These are phyloP conservation scores for Rhagoletis pomonella DNA, from an alignment of 1,140 invertebrate genomes.

Conservation along the genomic window DNA sequence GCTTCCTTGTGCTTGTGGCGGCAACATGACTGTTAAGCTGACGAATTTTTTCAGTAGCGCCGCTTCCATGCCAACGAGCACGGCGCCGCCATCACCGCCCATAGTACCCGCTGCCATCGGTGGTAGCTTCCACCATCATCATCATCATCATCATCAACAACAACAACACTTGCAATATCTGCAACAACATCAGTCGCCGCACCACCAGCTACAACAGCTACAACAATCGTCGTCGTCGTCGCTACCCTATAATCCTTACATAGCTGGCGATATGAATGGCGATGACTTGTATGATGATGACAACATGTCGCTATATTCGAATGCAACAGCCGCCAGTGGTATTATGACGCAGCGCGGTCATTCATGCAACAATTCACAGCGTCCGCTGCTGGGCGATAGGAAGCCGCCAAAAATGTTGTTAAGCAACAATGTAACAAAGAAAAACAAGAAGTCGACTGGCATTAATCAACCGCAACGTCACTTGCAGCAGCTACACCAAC, in stretches of 20 bases:
- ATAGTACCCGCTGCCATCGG: slow-evolving; percentile 5
- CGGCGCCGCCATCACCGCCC: slow-evolving; percentile 61
- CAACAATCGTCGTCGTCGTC: slow-evolving; percentile 52
- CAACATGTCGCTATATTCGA: slow-evolving; percentile 63
- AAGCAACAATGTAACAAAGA: slow-evolving; percentile 59
- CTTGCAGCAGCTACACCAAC: slow-evolving; percentile 15
- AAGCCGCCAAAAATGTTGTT: slow-evolving; percentile 60
- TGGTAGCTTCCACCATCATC: slow-evolving; percentile 32
- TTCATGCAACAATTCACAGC: slow-evolving; percentile 69
- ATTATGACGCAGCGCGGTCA: slow-evolving; percentile 67
- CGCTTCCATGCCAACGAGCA: slow-evolving; percentile 50
- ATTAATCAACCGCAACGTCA: slow-evolving; percentile 57
- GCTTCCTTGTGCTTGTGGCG: not conserved
- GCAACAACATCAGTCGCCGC: slow-evolving; percentile 55
- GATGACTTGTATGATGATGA: slow-evolving; percentile 65
- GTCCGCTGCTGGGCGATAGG: slow-evolving; percentile 67
- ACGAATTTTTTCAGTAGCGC: slow-evolving; percentile 65
- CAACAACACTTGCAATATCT: slow-evolving; percentile 55
- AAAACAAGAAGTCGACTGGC: slow-evolving; percentile 54
- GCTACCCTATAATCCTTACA: slow-evolving; percentile 56
- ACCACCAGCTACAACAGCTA: slow-evolving; percentile 60
- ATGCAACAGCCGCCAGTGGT: slow-evolving; percentile 60
- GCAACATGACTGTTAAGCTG: slow-evolving; percentile 70
- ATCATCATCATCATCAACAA: slow-evolving; percentile 57
- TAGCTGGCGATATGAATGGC: slow-evolving; percentile 56